These are phyloP conservation scores for Peromyscus polionotus DNA, from an alignment of 2,113 vertebrate species.

Conservation along the genomic window DNA sequence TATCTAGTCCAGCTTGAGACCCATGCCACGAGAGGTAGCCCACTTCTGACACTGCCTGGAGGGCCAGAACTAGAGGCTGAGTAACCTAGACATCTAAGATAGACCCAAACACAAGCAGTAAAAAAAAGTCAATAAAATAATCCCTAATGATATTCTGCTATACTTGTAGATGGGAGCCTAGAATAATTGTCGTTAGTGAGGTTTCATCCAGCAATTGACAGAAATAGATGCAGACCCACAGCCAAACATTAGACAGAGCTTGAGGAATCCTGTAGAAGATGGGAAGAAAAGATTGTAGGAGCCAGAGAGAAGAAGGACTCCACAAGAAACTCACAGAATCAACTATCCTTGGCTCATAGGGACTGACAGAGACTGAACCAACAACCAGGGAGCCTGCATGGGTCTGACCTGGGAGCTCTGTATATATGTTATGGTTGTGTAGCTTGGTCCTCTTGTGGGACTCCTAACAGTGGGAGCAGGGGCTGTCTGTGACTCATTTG, in stretches of 20 bases:
- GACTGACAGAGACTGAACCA: background rate
- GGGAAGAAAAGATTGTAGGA: background rate
- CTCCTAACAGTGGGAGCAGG: background rate
- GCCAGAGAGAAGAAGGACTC: too few relatives aligned
- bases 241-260: background rate
- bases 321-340: background rate
- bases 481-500: background rate
- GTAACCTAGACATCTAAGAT: background rate
- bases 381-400: background rate
- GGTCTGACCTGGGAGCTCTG: background rate
- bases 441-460: background rate
- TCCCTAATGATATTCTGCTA: background rate
- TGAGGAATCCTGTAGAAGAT: background rate
- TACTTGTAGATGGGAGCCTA: background rate
- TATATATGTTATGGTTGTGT: background rate
- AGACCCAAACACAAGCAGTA: background rate
- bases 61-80: background rate
- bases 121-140: background rate
- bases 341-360: background rate
- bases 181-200: background rate
- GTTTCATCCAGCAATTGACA: background rate
- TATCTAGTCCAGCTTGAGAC: background rate
- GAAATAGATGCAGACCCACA: background rate
- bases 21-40: background rate
- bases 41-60: background rate